Evolutionary conservation across 2,797 vertebrate genomes (phyloP).

Genomic region (Phyllotis vaccarum): DNA sequence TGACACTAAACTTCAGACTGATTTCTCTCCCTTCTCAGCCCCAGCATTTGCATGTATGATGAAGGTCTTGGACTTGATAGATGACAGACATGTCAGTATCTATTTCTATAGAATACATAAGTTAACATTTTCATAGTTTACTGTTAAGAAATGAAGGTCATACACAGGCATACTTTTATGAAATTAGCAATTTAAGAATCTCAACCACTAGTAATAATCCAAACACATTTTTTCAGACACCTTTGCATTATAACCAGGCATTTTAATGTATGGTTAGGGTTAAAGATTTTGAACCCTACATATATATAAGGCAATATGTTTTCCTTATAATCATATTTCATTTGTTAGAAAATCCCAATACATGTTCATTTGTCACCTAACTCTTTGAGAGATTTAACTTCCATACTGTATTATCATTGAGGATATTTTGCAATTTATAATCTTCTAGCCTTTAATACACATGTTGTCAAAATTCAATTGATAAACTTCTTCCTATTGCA

Average conservation of each 20-base stretch:
- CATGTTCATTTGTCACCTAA: slow-evolving; percentile 48
- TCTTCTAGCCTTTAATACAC: slow-evolving; percentile 56
- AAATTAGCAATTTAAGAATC: slow-evolving; percentile 65
- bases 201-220: not conserved
- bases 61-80: not conserved
- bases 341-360: slow-evolving; percentile 32
- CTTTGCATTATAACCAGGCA: slow-evolving; percentile 8
- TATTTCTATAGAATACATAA: not conserved
- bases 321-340: slow-evolving; percentile 56
- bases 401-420: slow-evolving; percentile 36
- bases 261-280: slow-evolving; percentile 48
- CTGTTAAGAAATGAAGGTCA: not conserved
- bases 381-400: slow-evolving; percentile 57
- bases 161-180: slow-evolving; percentile 38
- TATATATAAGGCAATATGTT: slow-evolving; percentile 37
- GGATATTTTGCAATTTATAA: slow-evolving; percentile 47
- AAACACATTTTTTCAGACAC: slow-evolving; percentile 52
- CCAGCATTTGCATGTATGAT: not conserved
- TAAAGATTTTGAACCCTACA: not conserved
- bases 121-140: slow-evolving; percentile 36
- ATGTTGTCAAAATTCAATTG: slow-evolving; percentile 65
- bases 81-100: not conserved
- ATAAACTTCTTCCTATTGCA: slow-evolving; percentile 52
- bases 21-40: not conserved
- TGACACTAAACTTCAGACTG: not conserved